Base-by-base conservation (phyloP, 2,888 invertebrate species). In the Microctonus brassicae region DNA sequence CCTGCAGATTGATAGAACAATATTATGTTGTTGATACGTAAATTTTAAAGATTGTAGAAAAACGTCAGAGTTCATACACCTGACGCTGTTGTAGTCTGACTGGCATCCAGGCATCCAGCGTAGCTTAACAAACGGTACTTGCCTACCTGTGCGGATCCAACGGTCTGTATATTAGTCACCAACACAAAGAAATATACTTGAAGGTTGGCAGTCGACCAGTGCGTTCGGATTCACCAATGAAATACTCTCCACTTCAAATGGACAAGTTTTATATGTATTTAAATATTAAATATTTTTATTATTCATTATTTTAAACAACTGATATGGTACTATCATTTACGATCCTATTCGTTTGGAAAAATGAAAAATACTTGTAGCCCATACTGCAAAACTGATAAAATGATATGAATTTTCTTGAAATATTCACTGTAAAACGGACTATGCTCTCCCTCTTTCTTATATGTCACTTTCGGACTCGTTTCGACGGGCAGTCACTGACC, bases 61-160 rank as follows among this genome's bases (percentile, higher is more conserved):
- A 53, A 64, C 64, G 58, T 70, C 52, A 74, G 75, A 72, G 70
- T 78, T 75, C 75, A 73, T 76, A 75, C 82, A 84, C 84, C 80
- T 81, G 81, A 84, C 84, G 80, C 81, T 81, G 84, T 78, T 82
- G 78, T 82, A 78, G 81, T 80, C 79, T 82, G 82, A 77, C 77
- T 77, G n/a, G n/a, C n/a, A n/a, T n/a, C n/a, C n/a, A n/a, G 77
- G 77, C 81, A 80, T 81, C 77, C 77, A 80, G 80, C 82, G 83
- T 79, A 81, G 81, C 79, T 66, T 82, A 78, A 77, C 80, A 72
- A 86, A 86, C 86, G 86, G 86, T 84, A 86, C 85, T 86, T 84
- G 79, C 82, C 78, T 83, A 83, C 82, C 84, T 82, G 80, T 80
- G 80, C 79, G 79, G 77, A 76, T 77, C 75, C 74, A 72, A 72